A percentile compares a stretch with the other conserved stretches of the same genome.
Conservation (phyloP, 2,888 invertebrate species). For the Horisme vitalbata region DNA sequence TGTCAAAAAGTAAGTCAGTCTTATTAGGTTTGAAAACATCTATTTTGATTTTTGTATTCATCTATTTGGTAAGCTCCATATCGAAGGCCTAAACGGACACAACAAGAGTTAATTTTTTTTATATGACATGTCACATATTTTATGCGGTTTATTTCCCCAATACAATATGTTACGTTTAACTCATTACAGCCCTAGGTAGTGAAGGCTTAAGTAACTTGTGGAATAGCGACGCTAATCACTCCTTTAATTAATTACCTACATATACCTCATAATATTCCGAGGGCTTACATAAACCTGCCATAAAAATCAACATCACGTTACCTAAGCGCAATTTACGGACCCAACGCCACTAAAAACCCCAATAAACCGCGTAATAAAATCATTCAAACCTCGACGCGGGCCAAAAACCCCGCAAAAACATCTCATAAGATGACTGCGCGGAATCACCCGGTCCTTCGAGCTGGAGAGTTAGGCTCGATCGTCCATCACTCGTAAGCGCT, state of each 20-base stretch:
- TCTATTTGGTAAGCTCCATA: too few species aligned
- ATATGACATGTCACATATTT: too few species aligned
- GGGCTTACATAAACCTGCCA: neutral
- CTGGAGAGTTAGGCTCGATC: conserved; percentile 6
- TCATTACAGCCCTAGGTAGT: too few species aligned
- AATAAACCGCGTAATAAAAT: conserved; percentile 34
- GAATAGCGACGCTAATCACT: neutral
- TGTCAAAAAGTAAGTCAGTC: neutral
- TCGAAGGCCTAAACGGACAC: too few species aligned
- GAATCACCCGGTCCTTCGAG: conserved; percentile 26
- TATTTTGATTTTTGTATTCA: too few species aligned
- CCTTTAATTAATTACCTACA: neutral
- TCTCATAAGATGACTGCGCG: conserved; percentile 36
- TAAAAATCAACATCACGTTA: conserved; percentile 18
- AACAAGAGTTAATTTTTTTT: too few species aligned
- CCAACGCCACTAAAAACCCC: conserved; percentile 26
- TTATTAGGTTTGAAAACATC: too few species aligned
- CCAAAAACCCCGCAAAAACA: conserved; percentile 20
- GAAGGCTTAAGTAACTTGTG: too few species aligned
- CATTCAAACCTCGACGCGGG: conserved; percentile 23
- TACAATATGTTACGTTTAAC: too few species aligned
- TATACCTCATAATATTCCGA: neutral
- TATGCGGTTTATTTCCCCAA: too few species aligned
- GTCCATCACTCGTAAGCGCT: conserved; percentile 36
- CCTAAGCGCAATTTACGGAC: conserved; percentile 22